Evolutionary conservation across 2,888 invertebrate species (phyloP).

Genomic region (Ryuthela nishihirai): DNA sequence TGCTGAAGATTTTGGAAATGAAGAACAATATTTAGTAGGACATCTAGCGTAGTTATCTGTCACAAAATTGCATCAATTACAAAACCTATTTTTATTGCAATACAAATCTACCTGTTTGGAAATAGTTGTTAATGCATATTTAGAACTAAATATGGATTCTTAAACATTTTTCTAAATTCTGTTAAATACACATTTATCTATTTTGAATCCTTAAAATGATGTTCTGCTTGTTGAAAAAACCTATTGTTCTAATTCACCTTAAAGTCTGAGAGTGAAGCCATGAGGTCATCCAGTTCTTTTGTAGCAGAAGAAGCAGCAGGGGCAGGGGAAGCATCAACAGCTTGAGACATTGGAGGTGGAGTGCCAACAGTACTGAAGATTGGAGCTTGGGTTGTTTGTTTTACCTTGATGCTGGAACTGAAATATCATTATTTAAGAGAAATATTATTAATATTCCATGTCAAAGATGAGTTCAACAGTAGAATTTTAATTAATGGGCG

Average conservation of each 20-base stretch:
- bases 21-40: too few species aligned
- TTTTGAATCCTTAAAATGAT: too few species aligned
- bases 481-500: too few species aligned
- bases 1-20: too few species aligned
- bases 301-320: constrained; percentile 77
- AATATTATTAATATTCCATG: not conserved
- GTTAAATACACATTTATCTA: not conserved
- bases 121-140: too few species aligned
- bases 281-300: constrained; percentile 88
- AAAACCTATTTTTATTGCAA: too few species aligned
- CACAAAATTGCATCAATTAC: too few species aligned
- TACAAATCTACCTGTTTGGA: too few species aligned
- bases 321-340: constrained; percentile 5
- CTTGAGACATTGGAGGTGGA: constrained; percentile 14
- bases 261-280: constrained; percentile 92
- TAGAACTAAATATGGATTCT: too few species aligned
- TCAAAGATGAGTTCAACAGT: not conserved
- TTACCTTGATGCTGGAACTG: constrained; percentile 26
- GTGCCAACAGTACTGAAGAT: constrained; percentile 9
- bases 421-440: not conserved
- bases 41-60: too few species aligned
- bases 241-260: constrained; percentile 68
- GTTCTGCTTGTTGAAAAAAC: too few species aligned
- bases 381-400: constrained; percentile 12
- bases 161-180: not conserved